phyloP scores from a whole-genome alignment of 2,113 vertebrate species.

The Paratilapia polleni region DNA sequence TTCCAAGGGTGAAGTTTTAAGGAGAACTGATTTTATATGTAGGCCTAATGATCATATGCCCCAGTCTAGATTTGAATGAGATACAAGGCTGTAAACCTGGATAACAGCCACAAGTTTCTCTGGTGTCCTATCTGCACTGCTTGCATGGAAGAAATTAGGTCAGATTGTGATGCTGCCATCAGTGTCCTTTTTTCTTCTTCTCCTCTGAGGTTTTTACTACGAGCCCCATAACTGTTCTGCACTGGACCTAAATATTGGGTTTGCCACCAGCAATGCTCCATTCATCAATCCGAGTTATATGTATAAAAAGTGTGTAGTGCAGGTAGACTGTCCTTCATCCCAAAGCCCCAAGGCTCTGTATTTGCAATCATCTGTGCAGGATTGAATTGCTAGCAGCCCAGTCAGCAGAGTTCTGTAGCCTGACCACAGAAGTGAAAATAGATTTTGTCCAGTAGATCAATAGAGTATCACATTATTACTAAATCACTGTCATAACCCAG shows the following conservation, averaged over 20 bases:
- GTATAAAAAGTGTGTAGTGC: not conserved
- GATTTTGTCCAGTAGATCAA: slow-evolving; percentile 57
- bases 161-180: slow-evolving; percentile 49
- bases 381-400: slow-evolving; percentile 32
- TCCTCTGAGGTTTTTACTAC: slow-evolving; percentile 3
- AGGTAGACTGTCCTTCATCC: slow-evolving; percentile 15
- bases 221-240: not conserved
- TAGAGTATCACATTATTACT: slow-evolving; percentile 62
- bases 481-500: slow-evolving; percentile 50
- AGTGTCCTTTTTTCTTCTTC: slow-evolving; percentile 32
- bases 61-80: slow-evolving; percentile 18
- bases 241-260: not conserved
- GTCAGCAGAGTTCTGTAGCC: slow-evolving; percentile 50
- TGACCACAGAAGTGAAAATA: slow-evolving; percentile 39
- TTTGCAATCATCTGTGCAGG: slow-evolving; percentile 14
- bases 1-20: not conserved
- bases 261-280: not conserved
- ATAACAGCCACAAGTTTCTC: slow-evolving; percentile 40
- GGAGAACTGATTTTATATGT: slow-evolving; percentile 9
- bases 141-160: slow-evolving; percentile 49
- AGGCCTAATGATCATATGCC: slow-evolving; percentile 24
- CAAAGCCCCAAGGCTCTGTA: not conserved
- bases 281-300: not conserved
- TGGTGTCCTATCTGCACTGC: slow-evolving; percentile 26
- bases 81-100: slow-evolving; percentile 20